Conservation (phyloP, 1,140 invertebrate species). For the Papilio glaucus region DNA sequence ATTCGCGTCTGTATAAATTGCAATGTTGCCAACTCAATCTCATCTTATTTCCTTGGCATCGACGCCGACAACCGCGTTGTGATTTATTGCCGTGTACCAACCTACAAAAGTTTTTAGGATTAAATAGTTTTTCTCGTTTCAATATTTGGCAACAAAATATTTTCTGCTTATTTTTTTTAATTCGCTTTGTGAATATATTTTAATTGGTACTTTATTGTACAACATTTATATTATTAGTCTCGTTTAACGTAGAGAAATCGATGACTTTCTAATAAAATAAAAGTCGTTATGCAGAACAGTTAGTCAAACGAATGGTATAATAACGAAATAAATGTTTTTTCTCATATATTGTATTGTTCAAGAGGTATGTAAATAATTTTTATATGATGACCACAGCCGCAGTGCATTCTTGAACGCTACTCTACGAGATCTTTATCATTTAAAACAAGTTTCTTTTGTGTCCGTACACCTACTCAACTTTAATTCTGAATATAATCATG, state of each 20-base stretch:
- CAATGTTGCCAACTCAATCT: conserved; percentile 77
- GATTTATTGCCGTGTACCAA: conserved; percentile 76
- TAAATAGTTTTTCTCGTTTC: conserved; percentile 80
- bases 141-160: conserved; percentile 77
- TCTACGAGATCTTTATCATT: conserved; percentile 31
- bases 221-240: neutral
- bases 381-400: conserved; percentile 9
- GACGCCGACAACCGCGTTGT: conserved; percentile 63
- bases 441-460: conserved; percentile 31
- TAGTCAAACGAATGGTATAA: neutral
- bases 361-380: conserved; percentile 38
- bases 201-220: conserved; percentile 45
- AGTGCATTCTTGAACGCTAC: conserved; percentile 18
- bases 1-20: conserved; percentile 50
- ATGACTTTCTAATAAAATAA: neutral
- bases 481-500: conserved; percentile 30
- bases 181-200: conserved; percentile 56
- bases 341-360: neutral
- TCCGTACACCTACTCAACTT: conserved; percentile 29
- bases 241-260: neutral
- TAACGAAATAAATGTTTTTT: neutral
- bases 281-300: neutral
- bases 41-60: conserved; percentile 82
- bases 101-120: conserved; percentile 80
- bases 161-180: conserved; percentile 58